A percentile compares a stretch with the other conserved stretches of the same genome.
Evolutionary conservation across 2,888 invertebrate species (phyloP).

Genomic region (Epirrhoe alternata): DNA sequence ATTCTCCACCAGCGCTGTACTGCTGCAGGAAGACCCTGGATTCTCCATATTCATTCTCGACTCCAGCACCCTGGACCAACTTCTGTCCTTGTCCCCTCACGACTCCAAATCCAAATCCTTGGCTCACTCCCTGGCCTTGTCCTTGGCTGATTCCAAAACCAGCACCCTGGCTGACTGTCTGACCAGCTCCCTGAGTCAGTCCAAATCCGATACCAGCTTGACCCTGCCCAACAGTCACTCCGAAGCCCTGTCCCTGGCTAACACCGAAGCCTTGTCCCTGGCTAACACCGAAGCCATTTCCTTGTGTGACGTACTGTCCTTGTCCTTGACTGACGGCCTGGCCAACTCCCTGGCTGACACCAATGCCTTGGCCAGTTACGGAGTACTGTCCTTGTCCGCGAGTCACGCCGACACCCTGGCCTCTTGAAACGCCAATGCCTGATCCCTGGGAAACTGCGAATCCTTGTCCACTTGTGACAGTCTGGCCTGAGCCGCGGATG

Average conservation of each 20-base stretch:
- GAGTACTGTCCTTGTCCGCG: slow-evolving; percentile 40
- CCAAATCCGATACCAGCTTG: slow-evolving; percentile 28
- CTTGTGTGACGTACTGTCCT: slow-evolving; percentile 36
- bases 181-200: slow-evolving; percentile 20
- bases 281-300: slow-evolving; percentile 27
- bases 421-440: slow-evolving; percentile 33
- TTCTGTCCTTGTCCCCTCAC: slow-evolving; percentile 43
- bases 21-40: slow-evolving; percentile 65
- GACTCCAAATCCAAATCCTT: slow-evolving; percentile 36
- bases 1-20: slow-evolving; percentile 67
- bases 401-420: slow-evolving; percentile 25
- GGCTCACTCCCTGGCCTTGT: slow-evolving; percentile 30
- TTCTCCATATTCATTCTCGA: slow-evolving; percentile 65
- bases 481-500: slow-evolving; percentile 38
- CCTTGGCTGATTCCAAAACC: slow-evolving; percentile 32
- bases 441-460: slow-evolving; percentile 39
- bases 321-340: slow-evolving; percentile 39
- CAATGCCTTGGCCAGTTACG: slow-evolving; percentile 20
- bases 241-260: slow-evolving; percentile 40
- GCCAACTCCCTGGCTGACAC: slow-evolving; percentile 35
- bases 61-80: slow-evolving; percentile 47
- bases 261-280: slow-evolving; percentile 39
- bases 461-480: slow-evolving; percentile 42
- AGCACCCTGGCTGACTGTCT: slow-evolving; percentile 31
- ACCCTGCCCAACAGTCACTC: slow-evolving; percentile 27